Conservation (phyloP, 2,113 vertebrate genomes). For the Phaethornis superciliosus region DNA sequence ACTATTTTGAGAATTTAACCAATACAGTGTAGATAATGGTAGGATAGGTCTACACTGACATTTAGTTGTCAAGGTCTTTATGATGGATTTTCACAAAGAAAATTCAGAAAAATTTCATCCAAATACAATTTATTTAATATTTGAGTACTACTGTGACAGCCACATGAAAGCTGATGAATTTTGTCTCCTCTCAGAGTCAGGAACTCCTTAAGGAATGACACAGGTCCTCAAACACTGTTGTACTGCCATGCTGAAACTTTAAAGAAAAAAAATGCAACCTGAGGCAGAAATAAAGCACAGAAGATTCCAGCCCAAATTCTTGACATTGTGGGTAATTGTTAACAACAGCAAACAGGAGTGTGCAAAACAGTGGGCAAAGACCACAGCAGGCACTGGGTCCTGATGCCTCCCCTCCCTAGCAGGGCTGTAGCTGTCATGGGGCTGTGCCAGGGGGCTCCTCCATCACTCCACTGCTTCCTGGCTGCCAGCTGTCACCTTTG, state of each 20-base stretch:
- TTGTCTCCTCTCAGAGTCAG: background rate
- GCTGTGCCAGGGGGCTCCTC: background rate
- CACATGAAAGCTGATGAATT: background rate
- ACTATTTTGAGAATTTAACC: background rate
- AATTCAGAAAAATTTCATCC: background rate
- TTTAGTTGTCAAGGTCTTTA: background rate
- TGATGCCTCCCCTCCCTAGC: accelerated
- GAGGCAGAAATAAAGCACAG: conserved; percentile 21
- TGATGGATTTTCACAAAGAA: background rate
- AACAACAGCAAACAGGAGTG: background rate
- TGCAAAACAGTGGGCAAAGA: accelerated
- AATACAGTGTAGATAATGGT: background rate
- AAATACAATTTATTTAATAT: background rate
- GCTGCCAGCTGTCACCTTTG: background rate
- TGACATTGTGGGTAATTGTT: background rate
- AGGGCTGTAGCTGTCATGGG: background rate
- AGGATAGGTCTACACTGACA: background rate
- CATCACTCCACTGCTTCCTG: background rate
- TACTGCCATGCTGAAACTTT: conserved; percentile 2
- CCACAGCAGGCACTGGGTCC: accelerated
- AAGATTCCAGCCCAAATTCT: background rate
- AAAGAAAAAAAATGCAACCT: background rate
- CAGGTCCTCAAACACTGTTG: conserved; percentile 26
- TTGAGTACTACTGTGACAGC: background rate
- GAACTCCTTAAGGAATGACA: background rate